Evolutionary conservation across 1,140 invertebrate species (phyloP), one percentile per base, ranked within the genome.

Genomic region (Bombus waltoni): DNA sequence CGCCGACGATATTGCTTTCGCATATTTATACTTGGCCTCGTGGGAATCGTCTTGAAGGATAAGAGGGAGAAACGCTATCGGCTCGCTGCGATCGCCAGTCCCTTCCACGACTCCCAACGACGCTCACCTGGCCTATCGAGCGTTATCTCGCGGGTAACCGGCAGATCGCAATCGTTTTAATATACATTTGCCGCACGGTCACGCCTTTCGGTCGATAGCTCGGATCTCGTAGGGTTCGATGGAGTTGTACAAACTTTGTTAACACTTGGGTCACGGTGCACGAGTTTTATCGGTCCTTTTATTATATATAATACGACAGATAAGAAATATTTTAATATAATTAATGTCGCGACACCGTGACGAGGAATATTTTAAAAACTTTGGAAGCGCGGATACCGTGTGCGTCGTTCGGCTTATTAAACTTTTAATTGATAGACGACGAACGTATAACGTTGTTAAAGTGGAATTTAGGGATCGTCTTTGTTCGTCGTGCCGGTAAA

Each of bases 111-210:
- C 25, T 65, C 32, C 68, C 40, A 73, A 53, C 72, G 35, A 78
- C 44, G 59, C 65, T 68, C 77, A 81, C 73, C 65, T 68, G 59
- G 59, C 57, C 6, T 59, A 81, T 70, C n/a, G 72, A 25, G 38
- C 81, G 47, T 86, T 77, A 62, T 68, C 68, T 86, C 78, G 28
- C 57, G 35, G 68, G 18, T 6, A 28, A n/a, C 18, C n/a, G 25
- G 68, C 47, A 70, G 83, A 89, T 89, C 75, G 68, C 47, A 75
- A 89, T 88, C 83, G 78, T 88, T 89, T 79, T 81, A 89, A 89
- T 89, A 72, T 77, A 88, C 70, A 81, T 78, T 86, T 72, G 72
- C 57, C 40, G 32, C 35, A 44, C 47, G 57, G 71, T 74, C 74
- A 83, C 68, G 83, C 74, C 76, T 84, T 77, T 88, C 72, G 77